phyloP scores from a whole-genome alignment of 1,140 invertebrate species.

The Apis cerana region DNA sequence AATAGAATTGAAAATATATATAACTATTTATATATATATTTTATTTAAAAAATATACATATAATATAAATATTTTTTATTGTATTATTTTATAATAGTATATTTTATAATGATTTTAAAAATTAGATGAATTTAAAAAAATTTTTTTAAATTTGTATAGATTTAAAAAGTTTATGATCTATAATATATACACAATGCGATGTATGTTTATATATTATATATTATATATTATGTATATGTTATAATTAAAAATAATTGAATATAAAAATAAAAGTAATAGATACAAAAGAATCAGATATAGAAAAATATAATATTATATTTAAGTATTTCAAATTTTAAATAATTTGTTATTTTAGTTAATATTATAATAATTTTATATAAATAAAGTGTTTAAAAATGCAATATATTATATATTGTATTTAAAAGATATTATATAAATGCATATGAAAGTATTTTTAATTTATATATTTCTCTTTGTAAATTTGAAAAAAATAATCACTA shows the following conservation, averaged over 20 bases:
- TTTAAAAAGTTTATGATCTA: too few relatives aligned
- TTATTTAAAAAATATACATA: background rate
- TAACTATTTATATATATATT: background rate
- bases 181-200: too few relatives aligned
- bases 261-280: background rate
- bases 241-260: too few relatives aligned
- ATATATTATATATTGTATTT: background rate
- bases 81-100: too few relatives aligned
- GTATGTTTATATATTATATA: too few relatives aligned
- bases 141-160: too few relatives aligned
- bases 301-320: background rate
- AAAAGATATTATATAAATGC: background rate
- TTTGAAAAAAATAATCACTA: background rate
- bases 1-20: slow-evolving; percentile 11
- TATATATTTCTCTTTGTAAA: background rate
- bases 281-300: too few relatives aligned
- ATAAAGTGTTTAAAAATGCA: background rate
- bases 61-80: background rate
- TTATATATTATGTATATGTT: too few relatives aligned
- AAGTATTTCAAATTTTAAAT: background rate
- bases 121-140: too few relatives aligned
- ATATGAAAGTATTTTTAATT: background rate
- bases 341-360: background rate
- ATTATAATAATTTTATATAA: background rate
- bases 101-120: background rate